These are phyloP conservation scores for Dermochelys coriacea DNA, from an alignment of 2,797 vertebrate genomes.

Conservation along the genomic window DNA sequence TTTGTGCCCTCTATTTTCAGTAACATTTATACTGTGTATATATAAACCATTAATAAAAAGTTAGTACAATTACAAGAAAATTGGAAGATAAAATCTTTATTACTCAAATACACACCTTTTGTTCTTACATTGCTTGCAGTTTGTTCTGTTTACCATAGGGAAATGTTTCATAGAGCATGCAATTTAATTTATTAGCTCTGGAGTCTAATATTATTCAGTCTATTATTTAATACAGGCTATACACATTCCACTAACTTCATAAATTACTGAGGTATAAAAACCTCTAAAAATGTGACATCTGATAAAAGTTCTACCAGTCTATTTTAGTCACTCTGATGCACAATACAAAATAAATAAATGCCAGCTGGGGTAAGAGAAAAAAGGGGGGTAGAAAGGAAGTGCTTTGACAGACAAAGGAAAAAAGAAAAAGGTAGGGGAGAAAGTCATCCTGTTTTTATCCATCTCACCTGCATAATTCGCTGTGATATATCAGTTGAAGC, in stretches of 20 bases:
- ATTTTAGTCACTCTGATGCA: conserved; percentile 52
- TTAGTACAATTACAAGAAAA: conserved; percentile 81
- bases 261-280: conserved; percentile 80
- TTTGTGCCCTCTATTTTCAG: conserved; percentile 51
- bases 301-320: conserved; percentile 69
- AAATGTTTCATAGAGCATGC: conserved; percentile 78
- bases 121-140: conserved; percentile 75
- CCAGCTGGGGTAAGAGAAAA: conserved; percentile 68
- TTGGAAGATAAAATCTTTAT: conserved; percentile 81
- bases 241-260: conserved; percentile 81
- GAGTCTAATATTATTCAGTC: conserved; percentile 82
- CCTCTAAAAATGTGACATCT: conserved; percentile 82
- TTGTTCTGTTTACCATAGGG: conserved; percentile 82
- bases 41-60: conserved; percentile 75
- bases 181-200: conserved; percentile 83
- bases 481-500: conserved; percentile 87
- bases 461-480: conserved; percentile 84
- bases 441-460: conserved; percentile 79
- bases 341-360: conserved; percentile 69
- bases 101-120: conserved; percentile 77
- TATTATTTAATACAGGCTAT: conserved; percentile 82
- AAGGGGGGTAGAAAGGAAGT: conserved; percentile 14
- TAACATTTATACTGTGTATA: conserved; percentile 48
- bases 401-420: conserved; percentile 62
- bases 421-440: conserved; percentile 63